These are phyloP conservation scores for Vidua macroura DNA, from an alignment of 2,113 vertebrate genomes.

Conservation along the genomic window DNA sequence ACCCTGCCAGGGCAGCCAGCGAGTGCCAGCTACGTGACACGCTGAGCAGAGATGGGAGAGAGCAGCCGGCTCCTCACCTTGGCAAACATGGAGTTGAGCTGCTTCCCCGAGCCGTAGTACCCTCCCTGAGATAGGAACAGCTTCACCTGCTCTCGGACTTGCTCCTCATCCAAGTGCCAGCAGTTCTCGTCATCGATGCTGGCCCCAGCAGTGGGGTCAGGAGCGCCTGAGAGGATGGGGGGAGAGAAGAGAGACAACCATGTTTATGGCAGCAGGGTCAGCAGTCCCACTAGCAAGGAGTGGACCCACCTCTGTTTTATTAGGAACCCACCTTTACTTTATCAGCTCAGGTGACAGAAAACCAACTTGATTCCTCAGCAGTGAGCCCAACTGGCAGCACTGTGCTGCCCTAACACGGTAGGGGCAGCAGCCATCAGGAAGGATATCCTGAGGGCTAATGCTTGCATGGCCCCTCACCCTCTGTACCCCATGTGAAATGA, in stretches of 20 bases:
- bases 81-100: slow-evolving; percentile 99
- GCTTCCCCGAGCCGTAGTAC: slow-evolving; percentile 97
- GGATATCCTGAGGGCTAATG: not conserved
- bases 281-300: not conserved
- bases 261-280: not conserved
- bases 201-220: slow-evolving; percentile 95
- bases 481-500: not conserved
- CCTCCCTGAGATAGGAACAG: slow-evolving; percentile 97
- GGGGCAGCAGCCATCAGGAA: not conserved
- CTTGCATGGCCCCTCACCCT: not conserved
- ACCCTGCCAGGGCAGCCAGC: not conserved
- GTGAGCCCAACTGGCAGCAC: not conserved
- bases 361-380: not conserved
- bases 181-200: slow-evolving; percentile 98
- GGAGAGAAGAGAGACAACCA: not conserved
- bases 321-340: not conserved
- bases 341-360: not conserved
- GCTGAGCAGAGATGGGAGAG: not conserved
- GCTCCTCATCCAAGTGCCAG: slow-evolving; percentile 98
- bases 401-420: not conserved
- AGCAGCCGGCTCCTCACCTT: slow-evolving; percentile 81
- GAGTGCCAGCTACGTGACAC: not conserved
- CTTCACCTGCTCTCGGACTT: slow-evolving; percentile 97
- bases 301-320: not conserved
- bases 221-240: slow-evolving; percentile 79